Base-by-base conservation (phyloP, 2,888 invertebrate species). In the Mesorhabditis belari region DNA sequence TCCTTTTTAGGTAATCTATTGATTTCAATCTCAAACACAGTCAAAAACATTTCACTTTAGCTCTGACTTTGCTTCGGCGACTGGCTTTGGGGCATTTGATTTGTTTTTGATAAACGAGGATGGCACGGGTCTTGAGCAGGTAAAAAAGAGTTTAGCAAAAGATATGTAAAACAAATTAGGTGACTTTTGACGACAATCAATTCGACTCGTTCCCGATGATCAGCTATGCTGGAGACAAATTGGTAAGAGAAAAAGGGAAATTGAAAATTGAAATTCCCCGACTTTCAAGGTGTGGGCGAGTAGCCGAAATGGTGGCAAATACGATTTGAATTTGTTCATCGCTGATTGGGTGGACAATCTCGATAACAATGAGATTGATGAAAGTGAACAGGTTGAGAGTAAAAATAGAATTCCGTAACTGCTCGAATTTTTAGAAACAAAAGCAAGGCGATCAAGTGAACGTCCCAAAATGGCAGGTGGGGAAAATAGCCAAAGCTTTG, bases 191-290 rank as follows among this genome's bases (percentile, higher is more conserved):
- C 44, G 51, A 61, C 6, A 24, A 54, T n/a, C 26, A 61, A 9
- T 75, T 76, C 63, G 66, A 74, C 60, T 53, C 70, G 9, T 74
- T 74, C 58, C 66, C 75, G 12, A 76, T 76, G 74, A 63, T 72
- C 52, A 72, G 5, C 63, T 69, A 50, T 23, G 21, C n/a, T 9
- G 51, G 51, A 9, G 23, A 9, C 19, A 21, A n/a, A 21, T 2
- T n/a, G 51, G 12, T 50, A 6, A 21, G 51, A 6, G 17, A 21
- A 35, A n/a, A n/a, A n/a, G n/a, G n/a, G n/a, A n/a, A n/a, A n/a
- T n/a, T 35, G 1, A 35, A 35, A 35, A n/a, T 35, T 2, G 2
- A 17, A 17, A 35, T 17, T 9, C 44, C n/a, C n/a, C n/a, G n/a
- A 35, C 12, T 35, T 35, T 35, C 44, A 35, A 55, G 21, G 61